phyloP scores from a whole-genome alignment of 2,888 invertebrate species.

The Agriotes lineatus region DNA sequence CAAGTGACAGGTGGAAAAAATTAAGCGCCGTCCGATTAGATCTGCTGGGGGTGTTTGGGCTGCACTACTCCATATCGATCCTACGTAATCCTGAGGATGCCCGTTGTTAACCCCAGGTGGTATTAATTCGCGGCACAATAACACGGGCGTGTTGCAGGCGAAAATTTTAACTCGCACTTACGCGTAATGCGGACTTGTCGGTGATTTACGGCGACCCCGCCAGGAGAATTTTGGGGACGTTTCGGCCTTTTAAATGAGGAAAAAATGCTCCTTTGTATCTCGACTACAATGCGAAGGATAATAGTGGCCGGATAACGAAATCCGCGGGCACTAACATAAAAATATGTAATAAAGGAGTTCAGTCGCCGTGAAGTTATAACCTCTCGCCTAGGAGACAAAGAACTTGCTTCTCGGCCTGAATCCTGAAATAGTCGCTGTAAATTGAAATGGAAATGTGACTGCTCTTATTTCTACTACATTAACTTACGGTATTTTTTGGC shows the following conservation, averaged over 20 bases:
- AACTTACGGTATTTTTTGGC: slow-evolving; percentile 35
- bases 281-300: too few relatives aligned
- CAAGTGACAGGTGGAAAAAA: background rate
- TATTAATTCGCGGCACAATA: slow-evolving; percentile 8
- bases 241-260: background rate
- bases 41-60: background rate
- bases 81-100: slow-evolving; percentile 27
- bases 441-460: slow-evolving; percentile 39
- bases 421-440: slow-evolving; percentile 34
- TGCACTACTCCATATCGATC: background rate
- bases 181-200: background rate
- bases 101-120: slow-evolving; percentile 12
- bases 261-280: too few relatives aligned
- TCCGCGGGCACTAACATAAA: background rate
- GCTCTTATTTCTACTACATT: slow-evolving; percentile 40
- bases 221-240: background rate
- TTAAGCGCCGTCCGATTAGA: background rate
- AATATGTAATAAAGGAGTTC: slow-evolving; percentile 12
- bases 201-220: background rate
- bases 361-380: slow-evolving; percentile 14
- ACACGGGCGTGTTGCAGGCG: background rate
- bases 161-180: slow-evolving; percentile 3
- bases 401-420: slow-evolving; percentile 20
- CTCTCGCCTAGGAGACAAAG: slow-evolving; percentile 25
- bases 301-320: background rate